A percentile compares a stretch with the other conserved stretches of the same genome.
Evolutionary conservation across 37 sponge, comb jelly and placozoan genomes (phyloP).

Genomic region (Spongia lamella): DNA sequence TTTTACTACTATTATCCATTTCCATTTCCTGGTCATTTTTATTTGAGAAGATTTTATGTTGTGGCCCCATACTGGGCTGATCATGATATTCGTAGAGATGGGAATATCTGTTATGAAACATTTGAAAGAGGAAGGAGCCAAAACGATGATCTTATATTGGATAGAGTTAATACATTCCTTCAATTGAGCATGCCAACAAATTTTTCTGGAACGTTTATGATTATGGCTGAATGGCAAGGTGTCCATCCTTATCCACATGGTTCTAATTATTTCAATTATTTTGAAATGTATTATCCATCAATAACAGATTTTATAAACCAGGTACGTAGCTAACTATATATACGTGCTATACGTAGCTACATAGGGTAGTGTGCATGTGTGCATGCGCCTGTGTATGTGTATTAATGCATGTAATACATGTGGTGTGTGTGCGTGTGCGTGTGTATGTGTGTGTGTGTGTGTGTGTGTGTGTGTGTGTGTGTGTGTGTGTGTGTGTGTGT

Average conservation of each 20-base stretch:
- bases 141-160: background rate
- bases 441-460: no score
- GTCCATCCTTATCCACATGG: conserved; percentile 74
- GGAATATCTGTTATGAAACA: conserved; percentile 47
- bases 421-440: no score
- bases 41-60: conserved; percentile 12
- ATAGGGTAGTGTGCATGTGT: no score
- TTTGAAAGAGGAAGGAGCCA: background rate
- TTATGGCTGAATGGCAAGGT: conserved; percentile 47
- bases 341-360: no score
- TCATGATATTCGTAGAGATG: conserved; percentile 40
- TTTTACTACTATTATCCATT: conserved; percentile 11
- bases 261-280: background rate
- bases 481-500: no score
- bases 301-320: no score
- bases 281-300: no score
- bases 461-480: no score
- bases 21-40: conserved; percentile 5
- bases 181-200: background rate
- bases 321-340: no score
- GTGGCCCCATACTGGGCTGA: conserved; percentile 79
- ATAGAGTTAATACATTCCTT: conserved; percentile 33
- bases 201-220: conserved; percentile 53
- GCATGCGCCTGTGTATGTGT: no score
- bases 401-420: no score